Evolutionary conservation across 2,888 invertebrate genomes (phyloP).

Genomic region (Diplolepis rosae): DNA sequence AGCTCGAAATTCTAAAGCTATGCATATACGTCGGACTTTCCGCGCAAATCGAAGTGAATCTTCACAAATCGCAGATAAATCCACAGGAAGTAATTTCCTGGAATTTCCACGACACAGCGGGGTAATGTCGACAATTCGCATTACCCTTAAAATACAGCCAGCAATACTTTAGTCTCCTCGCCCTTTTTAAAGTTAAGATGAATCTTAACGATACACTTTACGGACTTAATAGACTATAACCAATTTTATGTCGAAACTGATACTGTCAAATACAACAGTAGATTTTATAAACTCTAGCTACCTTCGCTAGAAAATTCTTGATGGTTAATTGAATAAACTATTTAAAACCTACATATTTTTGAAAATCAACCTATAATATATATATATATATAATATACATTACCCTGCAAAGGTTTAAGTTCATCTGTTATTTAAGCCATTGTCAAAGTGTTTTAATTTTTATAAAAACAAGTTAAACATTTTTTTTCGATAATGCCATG

Average conservation of each 20-base stretch:
- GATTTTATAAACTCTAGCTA: background rate
- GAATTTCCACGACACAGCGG: conserved; percentile 36
- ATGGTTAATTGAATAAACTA: too few species aligned
- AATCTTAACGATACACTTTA: background rate
- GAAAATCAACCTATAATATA: too few species aligned
- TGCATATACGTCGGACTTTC: conserved; percentile 13
- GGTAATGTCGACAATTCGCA: conserved; percentile 39
- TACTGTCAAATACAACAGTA: background rate
- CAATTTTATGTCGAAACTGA: background rate
- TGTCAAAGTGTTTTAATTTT: too few species aligned
- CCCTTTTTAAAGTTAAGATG: background rate
- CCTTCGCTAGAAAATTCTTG: too few species aligned
- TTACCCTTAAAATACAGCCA: conserved; percentile 50
- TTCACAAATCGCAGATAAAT: conserved; percentile 55
- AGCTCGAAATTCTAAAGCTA: conserved; percentile 46
- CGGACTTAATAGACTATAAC: background rate
- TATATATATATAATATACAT: too few species aligned
- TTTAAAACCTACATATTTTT: too few species aligned
- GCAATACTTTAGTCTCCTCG: background rate
- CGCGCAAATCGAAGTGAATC: conserved; percentile 50
- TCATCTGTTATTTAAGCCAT: too few species aligned
- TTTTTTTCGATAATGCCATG: too few species aligned
- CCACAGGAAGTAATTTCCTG: conserved; percentile 47
- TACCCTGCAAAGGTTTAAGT: too few species aligned
- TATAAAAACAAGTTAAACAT: too few species aligned